Percentiles rank a stretch among this genome's conserved stretches.
Conservation (phyloP, 2,113 vertebrate species). For the Leucoraja erinaceus region DNA sequence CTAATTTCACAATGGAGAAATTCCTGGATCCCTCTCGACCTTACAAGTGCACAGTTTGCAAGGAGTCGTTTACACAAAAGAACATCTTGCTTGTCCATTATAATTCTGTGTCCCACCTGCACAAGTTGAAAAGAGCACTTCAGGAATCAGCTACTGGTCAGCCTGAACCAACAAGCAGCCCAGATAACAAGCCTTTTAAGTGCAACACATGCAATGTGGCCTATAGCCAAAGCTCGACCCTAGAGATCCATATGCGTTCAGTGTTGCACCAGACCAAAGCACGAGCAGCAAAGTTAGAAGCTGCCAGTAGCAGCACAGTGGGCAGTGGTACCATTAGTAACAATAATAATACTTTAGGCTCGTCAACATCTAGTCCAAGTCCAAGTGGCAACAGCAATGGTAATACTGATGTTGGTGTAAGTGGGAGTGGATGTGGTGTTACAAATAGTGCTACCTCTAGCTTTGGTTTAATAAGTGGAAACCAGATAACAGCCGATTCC, state of each 20-base stretch:
- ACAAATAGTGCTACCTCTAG: slow-evolving; percentile 57
- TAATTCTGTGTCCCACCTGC: slow-evolving; percentile 95
- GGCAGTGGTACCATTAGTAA: slow-evolving; percentile 57
- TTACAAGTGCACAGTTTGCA: slow-evolving; percentile 97
- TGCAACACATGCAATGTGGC: slow-evolving; percentile 96
- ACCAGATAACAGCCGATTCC: slow-evolving; percentile 65
- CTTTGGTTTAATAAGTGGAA: slow-evolving; percentile 60
- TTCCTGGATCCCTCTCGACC: slow-evolving; percentile 95
- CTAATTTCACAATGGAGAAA: slow-evolving; percentile 98
- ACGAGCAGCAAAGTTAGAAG: slow-evolving; percentile 92
- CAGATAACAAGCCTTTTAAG: slow-evolving; percentile 97
- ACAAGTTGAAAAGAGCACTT: slow-evolving; percentile 93
- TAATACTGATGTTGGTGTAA: slow-evolving; percentile 51
- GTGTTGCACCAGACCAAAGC: slow-evolving; percentile 97
- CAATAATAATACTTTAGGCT: slow-evolving; percentile 61
- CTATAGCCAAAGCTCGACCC: slow-evolving; percentile 95
- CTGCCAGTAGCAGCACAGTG: slow-evolving; percentile 67
- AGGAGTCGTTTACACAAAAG: slow-evolving; percentile 97
- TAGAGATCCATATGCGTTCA: slow-evolving; percentile 98
- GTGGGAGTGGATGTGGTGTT: slow-evolving; percentile 46
- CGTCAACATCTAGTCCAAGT: slow-evolving; percentile 74
- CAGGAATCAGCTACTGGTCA: slow-evolving; percentile 93
- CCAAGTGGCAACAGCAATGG: slow-evolving; percentile 57
- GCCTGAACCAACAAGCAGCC: slow-evolving; percentile 89
- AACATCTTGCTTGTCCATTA: slow-evolving; percentile 97